Base-by-base conservation (phyloP, 2,888 invertebrate species). In the Caprella mutica region DNA sequence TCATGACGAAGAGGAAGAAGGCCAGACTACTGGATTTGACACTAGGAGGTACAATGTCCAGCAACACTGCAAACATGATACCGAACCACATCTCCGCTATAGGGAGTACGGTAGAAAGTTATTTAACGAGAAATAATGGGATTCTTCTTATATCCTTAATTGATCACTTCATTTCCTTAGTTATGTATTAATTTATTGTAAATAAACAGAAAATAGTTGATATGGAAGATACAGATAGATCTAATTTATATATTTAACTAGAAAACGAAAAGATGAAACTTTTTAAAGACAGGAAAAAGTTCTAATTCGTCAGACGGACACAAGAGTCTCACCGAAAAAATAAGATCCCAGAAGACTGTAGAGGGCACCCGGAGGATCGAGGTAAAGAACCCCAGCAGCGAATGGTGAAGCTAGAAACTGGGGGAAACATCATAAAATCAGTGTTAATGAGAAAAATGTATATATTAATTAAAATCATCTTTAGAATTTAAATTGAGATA, bases 11-110 rank as follows among this genome's bases (percentile, higher is more conserved):
- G 38, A 90, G 77, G 71, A 90, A 90, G 30, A 89, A 80, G 0
- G 89, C 90, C 14, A 90, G 82, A 0, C 87, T 85, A 38, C 88
- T 87, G 4, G 89, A 89, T 46, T 90, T 78, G 14, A 88, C 81
- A 5, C 82, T 80, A 46, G 86, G 69, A 0, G 89, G 89, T 1
- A 90, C 88, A 63, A 90, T 85, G 75, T 90, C 90, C 1, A 91
- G 88, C 2, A 91, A 77, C 69, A 90, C 85, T 3, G 90, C 89
- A 72, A 90, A 90, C 3, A 90, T 82, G 65, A 91, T 89, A 50
- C 90, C 90, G 73, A 90, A 90, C 90, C 90, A 91, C 89, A 89
- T 90, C 75, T 90, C 90, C 68, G 90, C 89, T 85, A 75, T 9
- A 76, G 5, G 43, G n/a, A n/a, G 14, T 6, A 21, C 19, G 2